Percentiles rank a stretch among this genome's conserved stretches.
Evolutionary conservation across 2,113 vertebrate species (phyloP).

Genomic region (Cavia aperea): DNA sequence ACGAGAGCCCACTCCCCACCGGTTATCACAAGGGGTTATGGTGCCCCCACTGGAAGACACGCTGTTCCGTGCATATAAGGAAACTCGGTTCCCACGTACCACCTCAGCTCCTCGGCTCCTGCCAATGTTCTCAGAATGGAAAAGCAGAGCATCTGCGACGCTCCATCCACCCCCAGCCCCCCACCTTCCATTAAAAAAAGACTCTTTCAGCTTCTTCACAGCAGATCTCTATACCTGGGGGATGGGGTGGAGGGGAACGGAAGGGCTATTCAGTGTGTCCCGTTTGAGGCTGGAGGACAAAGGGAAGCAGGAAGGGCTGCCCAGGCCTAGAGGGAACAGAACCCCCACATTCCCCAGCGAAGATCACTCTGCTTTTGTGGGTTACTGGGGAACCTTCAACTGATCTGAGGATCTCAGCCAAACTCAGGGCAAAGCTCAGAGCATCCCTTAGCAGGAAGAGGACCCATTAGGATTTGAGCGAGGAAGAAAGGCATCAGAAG

Average conservation of each 20-base stretch:
- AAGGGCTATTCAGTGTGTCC: conserved; percentile 11
- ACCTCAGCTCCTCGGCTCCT: conserved; percentile 55
- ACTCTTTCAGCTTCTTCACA: not conserved
- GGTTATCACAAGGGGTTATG: conserved; percentile 11
- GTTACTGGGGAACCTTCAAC: not conserved
- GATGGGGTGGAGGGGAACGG: not conserved
- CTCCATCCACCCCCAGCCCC: conserved; percentile 48
- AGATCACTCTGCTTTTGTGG: not conserved
- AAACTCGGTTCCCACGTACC: conserved; percentile 53
- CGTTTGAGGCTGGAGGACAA: conserved; percentile 15
- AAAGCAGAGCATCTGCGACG: conserved; percentile 64
- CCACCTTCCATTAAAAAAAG: conserved; percentile 30
- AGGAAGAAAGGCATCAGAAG: not conserved
- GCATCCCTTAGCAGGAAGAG: not conserved
- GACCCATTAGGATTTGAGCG: not conserved
- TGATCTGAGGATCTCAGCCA: not conserved
- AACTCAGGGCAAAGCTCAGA: not conserved
- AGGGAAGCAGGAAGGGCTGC: not conserved
- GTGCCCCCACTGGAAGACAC: conserved; percentile 50
- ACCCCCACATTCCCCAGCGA: not conserved
- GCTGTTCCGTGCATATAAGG: conserved; percentile 53
- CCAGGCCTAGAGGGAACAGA: rapidly evolving
- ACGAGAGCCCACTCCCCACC: not conserved
- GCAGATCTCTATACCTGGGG: conserved; percentile 24
- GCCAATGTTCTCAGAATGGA: conserved; percentile 63